Evolutionary conservation across 2,113 vertebrate genomes (phyloP), one percentile per base, ranked within the genome.

Genomic region (Verasper variegatus): DNA sequence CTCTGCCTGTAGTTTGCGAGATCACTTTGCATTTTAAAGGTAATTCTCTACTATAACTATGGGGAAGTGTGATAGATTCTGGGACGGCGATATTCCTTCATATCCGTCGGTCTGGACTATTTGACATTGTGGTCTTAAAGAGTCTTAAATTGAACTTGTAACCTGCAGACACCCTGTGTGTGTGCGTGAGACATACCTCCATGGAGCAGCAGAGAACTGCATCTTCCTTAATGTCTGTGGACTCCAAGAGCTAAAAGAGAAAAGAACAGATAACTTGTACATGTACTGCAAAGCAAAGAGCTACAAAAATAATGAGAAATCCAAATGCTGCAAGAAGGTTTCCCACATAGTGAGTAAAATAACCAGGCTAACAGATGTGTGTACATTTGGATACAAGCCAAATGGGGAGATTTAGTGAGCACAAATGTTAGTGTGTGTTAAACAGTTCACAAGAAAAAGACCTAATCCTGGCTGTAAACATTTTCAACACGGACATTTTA

Each of bases 171-270:
- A 5, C 47, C 17, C 2, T 67, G 68, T 58, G 40, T 42, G 11
- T 42, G 40, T 42, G 40, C 13, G 11, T 42, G 20, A 20, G 68
- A 15, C 95, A 61, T 94, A 99, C 98, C 96, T 99, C 98, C 97
- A 99, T 97, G 1, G 97, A 98, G 67, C 98, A 99, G 93, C 98
- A 99, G 60, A 99, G 95, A 56, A 99, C 98, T 0, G 98, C 97
- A 0, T 99, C 98, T 86, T 99, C 98, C 92, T 98, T 99, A 65
- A 99, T 95, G 45, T 99, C 96, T 83, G 95, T 94, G 74, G 97
- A 98, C 80, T 99, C 96, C 89, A 99, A 88, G 92, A 99, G 94
- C 98, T 99, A 90, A 3, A 80, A 88, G 80, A 62, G 60, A 76
- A 24, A 85, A 74, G 26, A 86, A 78, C 15, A 86, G 27, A 81